Evolutionary conservation across 1,140 invertebrate species (phyloP).

Genomic region (Steinernema khuongi): DNA sequence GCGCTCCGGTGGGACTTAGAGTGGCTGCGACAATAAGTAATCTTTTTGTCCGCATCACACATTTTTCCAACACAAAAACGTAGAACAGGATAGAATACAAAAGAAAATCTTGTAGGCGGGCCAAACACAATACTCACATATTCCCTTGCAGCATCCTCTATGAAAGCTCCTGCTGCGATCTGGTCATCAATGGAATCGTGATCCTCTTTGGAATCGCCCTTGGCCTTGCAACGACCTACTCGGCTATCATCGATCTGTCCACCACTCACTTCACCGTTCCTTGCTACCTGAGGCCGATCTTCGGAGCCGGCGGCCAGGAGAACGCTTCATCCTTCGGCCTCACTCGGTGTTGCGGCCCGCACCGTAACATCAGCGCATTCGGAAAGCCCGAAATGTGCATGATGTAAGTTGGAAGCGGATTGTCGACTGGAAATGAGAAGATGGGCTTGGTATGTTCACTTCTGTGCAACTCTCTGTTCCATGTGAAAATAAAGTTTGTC

Average conservation of each 20-base stretch:
- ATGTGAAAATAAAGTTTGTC: too few relatives aligned
- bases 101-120: too few relatives aligned
- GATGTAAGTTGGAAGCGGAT: conserved; percentile 30
- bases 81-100: too few relatives aligned
- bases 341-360: conserved; percentile 48
- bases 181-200: neutral
- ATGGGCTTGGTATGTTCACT: too few relatives aligned
- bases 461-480: too few relatives aligned
- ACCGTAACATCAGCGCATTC: conserved; percentile 39
- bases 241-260: conserved; percentile 46
- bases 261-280: conserved; percentile 48
- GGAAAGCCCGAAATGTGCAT: conserved; percentile 3
- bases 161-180: conserved; percentile 38
- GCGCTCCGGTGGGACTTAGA: conserved; percentile 15
- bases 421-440: too few relatives aligned
- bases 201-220: conserved; percentile 43
- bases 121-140: conserved; percentile 34
- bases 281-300: conserved; percentile 42
- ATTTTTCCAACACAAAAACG: too few relatives aligned
- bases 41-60: too few relatives aligned
- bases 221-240: conserved; percentile 54
- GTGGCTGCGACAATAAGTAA: conserved; percentile 18
- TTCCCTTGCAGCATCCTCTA: conserved; percentile 40
- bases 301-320: neutral
- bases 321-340: conserved; percentile 2